Conservation (phyloP, 92 coral and sea anemone genomes). For the Bergia puertoricense region DNA sequence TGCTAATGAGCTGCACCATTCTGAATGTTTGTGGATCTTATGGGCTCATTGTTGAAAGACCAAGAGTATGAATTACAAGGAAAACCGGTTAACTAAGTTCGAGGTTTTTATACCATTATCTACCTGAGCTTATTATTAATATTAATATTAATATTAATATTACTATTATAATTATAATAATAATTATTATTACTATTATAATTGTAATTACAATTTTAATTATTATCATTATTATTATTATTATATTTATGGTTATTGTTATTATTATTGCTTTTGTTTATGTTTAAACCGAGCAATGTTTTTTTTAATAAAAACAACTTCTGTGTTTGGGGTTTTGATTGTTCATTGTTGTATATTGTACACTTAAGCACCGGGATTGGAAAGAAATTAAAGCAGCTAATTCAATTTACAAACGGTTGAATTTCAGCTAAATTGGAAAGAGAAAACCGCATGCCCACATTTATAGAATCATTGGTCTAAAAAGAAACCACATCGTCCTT, state of each 20-base stretch:
- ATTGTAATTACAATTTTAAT: too few relatives aligned
- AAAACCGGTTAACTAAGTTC: background rate
- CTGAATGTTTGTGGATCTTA: background rate
- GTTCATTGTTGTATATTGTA: background rate
- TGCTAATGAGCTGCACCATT: too few relatives aligned
- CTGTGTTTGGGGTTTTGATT: background rate
- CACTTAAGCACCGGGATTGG: background rate
- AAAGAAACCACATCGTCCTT: slow-evolving; percentile 1
- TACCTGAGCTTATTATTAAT: too few relatives aligned
- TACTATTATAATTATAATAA: too few relatives aligned
- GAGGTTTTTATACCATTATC: background rate
- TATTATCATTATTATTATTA: too few relatives aligned
- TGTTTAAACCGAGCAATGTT: background rate
- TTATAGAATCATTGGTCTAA: background rate
- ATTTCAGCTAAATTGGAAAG: background rate
- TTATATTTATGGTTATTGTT: too few relatives aligned
- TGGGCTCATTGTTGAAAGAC: background rate
- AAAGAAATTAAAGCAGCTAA: background rate
- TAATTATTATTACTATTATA: too few relatives aligned
- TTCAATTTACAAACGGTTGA: slow-evolving; percentile 1
- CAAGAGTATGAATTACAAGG: background rate
- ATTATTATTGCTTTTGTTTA: background rate
- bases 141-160: too few relatives aligned
- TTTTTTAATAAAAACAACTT: background rate
- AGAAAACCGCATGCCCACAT: slow-evolving; percentile 4